These are phyloP conservation scores for Anableps anableps DNA, from an alignment of 2,797 vertebrate species.

Conservation along the genomic window DNA sequence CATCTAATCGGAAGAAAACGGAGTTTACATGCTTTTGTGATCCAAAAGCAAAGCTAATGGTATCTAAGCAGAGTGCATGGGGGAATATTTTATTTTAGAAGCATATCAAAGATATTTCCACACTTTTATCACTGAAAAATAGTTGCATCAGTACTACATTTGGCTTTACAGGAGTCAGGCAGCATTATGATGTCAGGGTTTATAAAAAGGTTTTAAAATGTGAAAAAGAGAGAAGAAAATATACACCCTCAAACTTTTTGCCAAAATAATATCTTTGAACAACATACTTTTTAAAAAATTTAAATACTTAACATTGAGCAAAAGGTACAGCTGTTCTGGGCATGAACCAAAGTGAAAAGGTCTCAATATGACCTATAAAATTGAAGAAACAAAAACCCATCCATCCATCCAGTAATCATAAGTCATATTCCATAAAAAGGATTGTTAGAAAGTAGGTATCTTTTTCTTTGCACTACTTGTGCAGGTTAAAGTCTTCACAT, in stretches of 20 bases:
- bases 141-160: not conserved
- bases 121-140: not conserved
- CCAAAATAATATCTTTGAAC: not conserved
- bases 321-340: not conserved
- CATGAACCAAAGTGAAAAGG: not conserved
- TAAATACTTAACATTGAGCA: not conserved
- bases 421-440: not conserved
- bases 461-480: not conserved
- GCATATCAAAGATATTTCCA: constrained; percentile 11
- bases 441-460: not conserved
- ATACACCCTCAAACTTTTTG: not conserved
- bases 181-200: not conserved
- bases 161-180: not conserved
- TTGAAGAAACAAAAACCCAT: too few species aligned
- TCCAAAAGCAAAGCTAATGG: constrained; percentile 37
- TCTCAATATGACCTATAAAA: not conserved
- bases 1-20: constrained; percentile 33
- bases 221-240: not conserved
- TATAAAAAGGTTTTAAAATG: not conserved
- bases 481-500: not conserved
- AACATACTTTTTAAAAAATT: not conserved
- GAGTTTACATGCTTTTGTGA: constrained; percentile 27
- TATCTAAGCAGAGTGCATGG: constrained; percentile 19
- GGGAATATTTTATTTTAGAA: not conserved
- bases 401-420: too few species aligned